Evolutionary conservation across 1,140 invertebrate genomes (phyloP), one percentile per base, ranked within the genome.

Genomic region (Ceratosolen solmsi): DNA sequence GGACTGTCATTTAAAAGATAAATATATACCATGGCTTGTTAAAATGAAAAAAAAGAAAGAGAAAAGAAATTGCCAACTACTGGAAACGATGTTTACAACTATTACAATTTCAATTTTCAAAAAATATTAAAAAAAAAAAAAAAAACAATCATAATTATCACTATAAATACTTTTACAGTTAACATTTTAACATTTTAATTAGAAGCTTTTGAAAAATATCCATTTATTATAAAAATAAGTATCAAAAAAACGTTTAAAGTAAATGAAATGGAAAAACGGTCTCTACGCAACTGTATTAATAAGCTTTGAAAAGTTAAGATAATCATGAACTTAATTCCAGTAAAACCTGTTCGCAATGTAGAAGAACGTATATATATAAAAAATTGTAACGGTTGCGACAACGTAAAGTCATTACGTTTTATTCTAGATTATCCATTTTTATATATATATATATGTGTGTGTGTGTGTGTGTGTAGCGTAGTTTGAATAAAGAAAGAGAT

Each of bases 311-410:
- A 68, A 9, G 33, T 36, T 33, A 33, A 56, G 27, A 54, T 54
- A 56, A 56, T 30, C 72, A 22, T 56, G 7, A 74, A 54, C 51
- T 74, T n/a, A 30, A 74, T 74, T 74, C 72, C 51, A 74, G 72
- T 54, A 36, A 56, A 74, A 74, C 72, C 72, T 33, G 72, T 33
- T 74, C 4, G n/a, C 25, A 74, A 74, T 74, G 11, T 33, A 74
- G 72, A 74, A 22, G 72, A 56, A 36, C 15, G 17, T 54, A 56
- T 0, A 27, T 15, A 33, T 56, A 5, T 13, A 22, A n/a, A n/a
- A 74, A n/a, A 36, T 0, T 51, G 25, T 56, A 74, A 74, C 49
- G 72, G 72, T 72, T 72, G 36, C 51, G 3, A 15, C 51, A 22
- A 22, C 20, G 5, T 54, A 4, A 22, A 22, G 5, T 51, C 27